Evolutionary conservation across 2,888 invertebrate species (phyloP), one percentile per base, ranked within the genome.

Genomic region (Andrena bucephala): DNA sequence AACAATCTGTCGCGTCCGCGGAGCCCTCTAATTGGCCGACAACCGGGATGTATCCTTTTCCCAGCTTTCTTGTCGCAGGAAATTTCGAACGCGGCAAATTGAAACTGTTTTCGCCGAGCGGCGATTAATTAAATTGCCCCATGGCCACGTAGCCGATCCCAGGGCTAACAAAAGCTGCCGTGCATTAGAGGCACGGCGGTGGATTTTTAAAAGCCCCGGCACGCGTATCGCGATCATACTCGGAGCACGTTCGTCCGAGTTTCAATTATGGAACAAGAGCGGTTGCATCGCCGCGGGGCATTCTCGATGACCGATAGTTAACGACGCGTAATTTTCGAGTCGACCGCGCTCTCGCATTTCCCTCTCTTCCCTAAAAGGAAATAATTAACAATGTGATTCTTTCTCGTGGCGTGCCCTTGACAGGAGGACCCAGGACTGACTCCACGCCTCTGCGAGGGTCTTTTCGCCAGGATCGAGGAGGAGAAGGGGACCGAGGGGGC

Each of bases 401-500:
- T 24, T 24, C 10, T 50, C n/a, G 10, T 20, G 10, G 2, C 2
- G 20, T 5, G 20, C 20, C 24, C 48, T 42, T 24, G 31, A 5
- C 57, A 79, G 84, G 94, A 95, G 69, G 94, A 95, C 91, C 95
- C 95, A n/a, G 96, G 96, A 3, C 89, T 96, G 16, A 95, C 95
- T 67, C 96, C 95, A 16, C 93, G 95, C 80, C 94, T 96, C 52
- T 96, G 96, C 89, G 91, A 95, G 87, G 94, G 94, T 59, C 91
- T 96, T 63, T 95, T 96, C 73, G 67, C 85, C 7, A 86, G 89
- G 73, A 90, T 93, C 29, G 92, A 93, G 3, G 90, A 93, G n/a
- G 93, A 93, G 36, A 91, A 92, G 42, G 93, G 92, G 81, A 88
- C 90, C 24, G 86, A 89, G 7, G 90, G 87, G 65, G 89, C 89